Conservation (phyloP, 2,797 vertebrate genomes). For the Myotis findleyi region DNA sequence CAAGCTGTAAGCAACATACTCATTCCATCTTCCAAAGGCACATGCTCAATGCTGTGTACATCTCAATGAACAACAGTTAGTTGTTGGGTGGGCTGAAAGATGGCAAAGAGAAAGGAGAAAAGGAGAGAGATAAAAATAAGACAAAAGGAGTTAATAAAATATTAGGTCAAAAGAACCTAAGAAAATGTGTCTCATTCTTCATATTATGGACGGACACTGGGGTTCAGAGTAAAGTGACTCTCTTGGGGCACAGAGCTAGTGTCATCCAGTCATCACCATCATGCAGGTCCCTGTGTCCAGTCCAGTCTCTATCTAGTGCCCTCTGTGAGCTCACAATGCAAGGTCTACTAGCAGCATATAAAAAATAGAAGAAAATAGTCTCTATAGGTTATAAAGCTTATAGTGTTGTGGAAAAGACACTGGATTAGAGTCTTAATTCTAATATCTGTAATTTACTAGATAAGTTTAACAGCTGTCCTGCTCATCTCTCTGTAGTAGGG, state of each 20-base stretch:
- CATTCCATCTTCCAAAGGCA: accelerated
- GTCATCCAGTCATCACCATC: accelerated
- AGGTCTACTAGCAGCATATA: accelerated
- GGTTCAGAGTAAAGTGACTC: neutral
- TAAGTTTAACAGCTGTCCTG: neutral
- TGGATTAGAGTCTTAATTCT: neutral
- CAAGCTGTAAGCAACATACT: neutral
- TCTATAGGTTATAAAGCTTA: neutral
- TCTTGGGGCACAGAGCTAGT: neutral
- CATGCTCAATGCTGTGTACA: neutral
- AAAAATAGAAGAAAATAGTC: neutral
- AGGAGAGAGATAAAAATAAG: neutral
- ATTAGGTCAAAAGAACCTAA: neutral
- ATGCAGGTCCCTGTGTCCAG: neutral
- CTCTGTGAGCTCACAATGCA: neutral
- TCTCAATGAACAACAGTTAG: neutral
- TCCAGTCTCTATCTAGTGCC: neutral
- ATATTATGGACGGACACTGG: neutral
- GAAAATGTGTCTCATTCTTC: neutral
- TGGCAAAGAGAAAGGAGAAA: neutral
- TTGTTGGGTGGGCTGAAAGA: neutral
- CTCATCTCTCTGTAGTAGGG: neutral
- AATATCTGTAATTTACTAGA: neutral
- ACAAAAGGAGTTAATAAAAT: neutral
- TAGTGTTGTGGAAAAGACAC: neutral